These are phyloP conservation scores for Serrognathus titanus DNA, from an alignment of 2,888 invertebrate genomes.

Conservation along the genomic window DNA sequence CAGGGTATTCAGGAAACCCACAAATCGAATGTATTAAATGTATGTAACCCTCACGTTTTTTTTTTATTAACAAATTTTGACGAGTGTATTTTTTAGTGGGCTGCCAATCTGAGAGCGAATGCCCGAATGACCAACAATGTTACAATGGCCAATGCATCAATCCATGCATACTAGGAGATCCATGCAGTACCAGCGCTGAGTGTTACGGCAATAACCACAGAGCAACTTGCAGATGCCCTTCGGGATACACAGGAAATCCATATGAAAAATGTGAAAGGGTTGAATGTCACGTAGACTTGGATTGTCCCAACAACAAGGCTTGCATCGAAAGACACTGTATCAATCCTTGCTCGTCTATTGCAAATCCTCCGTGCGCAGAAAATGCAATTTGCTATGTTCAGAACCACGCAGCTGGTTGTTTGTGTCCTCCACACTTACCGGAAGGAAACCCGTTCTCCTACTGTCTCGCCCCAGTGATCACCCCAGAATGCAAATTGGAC, in stretches of 20 bases:
- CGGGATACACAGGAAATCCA: slow-evolving; percentile 76
- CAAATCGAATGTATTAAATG: slow-evolving; percentile 75
- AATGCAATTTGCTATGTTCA: slow-evolving; percentile 79
- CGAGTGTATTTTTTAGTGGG: slow-evolving; percentile 57
- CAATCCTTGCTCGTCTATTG: slow-evolving; percentile 69
- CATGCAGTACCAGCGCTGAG: slow-evolving; percentile 80
- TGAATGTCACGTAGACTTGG: slow-evolving; percentile 75
- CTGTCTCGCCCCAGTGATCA: slow-evolving; percentile 57
- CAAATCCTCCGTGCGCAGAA: slow-evolving; percentile 71
- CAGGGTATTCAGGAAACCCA: slow-evolving; percentile 83
- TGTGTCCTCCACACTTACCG: slow-evolving; percentile 76
- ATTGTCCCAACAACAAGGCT: slow-evolving; percentile 73
- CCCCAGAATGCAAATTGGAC: slow-evolving; percentile 72
- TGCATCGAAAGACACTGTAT: slow-evolving; percentile 72
- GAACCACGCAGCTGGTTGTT: slow-evolving; percentile 78
- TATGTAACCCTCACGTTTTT: slow-evolving; percentile 39
- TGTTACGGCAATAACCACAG: slow-evolving; percentile 79
- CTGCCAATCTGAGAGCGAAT: slow-evolving; percentile 79
- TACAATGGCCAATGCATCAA: slow-evolving; percentile 78
- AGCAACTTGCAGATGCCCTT: slow-evolving; percentile 74
- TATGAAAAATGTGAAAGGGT: slow-evolving; percentile 71
- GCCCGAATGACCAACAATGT: slow-evolving; percentile 75
- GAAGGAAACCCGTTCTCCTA: slow-evolving; percentile 76
- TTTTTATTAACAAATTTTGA: slow-evolving; percentile 1
- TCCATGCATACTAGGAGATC: slow-evolving; percentile 75